Evolutionary conservation across 2,113 vertebrate species (phyloP), one percentile per base, ranked within the genome.

Genomic region (Cephalopterus ornatus): DNA sequence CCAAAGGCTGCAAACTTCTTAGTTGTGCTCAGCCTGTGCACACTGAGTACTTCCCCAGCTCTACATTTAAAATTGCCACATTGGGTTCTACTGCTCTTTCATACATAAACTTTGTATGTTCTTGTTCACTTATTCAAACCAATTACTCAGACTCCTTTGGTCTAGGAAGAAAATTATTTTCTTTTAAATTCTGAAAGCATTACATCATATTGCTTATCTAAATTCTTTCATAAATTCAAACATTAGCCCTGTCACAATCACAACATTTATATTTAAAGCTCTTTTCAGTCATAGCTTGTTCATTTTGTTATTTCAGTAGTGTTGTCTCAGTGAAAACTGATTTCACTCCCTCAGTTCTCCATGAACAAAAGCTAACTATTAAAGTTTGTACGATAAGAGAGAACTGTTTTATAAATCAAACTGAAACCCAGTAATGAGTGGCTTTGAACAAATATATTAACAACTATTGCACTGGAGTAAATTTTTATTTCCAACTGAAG

Each of bases 171-270:
- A 77, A 82, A 82, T 73, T 50, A 80, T 93, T 96, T 95, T 93
- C 76, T 86, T 95, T 55, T 75, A 42, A 93, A 95, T 92, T 92
- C 90, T 89, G 85, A 82, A 94, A 82, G 80, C 83, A 89, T 94
- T 95, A 85, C 86, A 76, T 95, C 96, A 95, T 27, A 73, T 56
- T 77, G 66, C 93, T 96, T 97, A 97, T 96, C 92, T 96, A 89
- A 95, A 95, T 92, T 96, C 73, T 90, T 88, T 86, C 82, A 87
- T 72, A 86, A 82, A 89, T 76, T 93, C 88, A 92, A 95, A 94
- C 77, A 87, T 89, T 79, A 93, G 42, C 33, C 46, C 86, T 88
- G 74, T 77, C 88, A 92, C 66, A 89, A 89, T 39, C 88, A 87
- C 89, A 89, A 76, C 77, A 85, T 92, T 92, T 93, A 95, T 76